A percentile compares a stretch with the other conserved stretches of the same genome.
phyloP scores from a whole-genome alignment of 2,888 invertebrate species.

The Doris montereyensis region DNA sequence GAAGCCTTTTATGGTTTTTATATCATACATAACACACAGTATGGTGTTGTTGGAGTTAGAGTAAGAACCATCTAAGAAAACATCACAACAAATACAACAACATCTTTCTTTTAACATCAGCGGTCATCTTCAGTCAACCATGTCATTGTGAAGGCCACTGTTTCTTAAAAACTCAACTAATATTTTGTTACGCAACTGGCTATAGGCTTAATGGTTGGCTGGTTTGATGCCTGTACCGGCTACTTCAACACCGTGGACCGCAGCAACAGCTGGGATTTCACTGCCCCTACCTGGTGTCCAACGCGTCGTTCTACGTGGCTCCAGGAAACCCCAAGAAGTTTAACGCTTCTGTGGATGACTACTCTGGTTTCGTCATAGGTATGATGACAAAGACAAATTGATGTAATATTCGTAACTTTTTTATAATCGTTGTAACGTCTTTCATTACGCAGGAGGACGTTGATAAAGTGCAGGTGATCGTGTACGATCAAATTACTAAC shows the following conservation, averaged over 20 bases:
- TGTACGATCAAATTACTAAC: too few relatives aligned
- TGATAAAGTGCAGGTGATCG: not conserved
- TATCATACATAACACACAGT: too few relatives aligned
- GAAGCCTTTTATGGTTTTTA: too few relatives aligned
- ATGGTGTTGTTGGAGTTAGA: too few relatives aligned
- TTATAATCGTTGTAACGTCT: not conserved
- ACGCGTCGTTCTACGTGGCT: conserved; percentile 47
- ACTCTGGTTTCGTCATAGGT: conserved; percentile 27
- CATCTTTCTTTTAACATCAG: too few relatives aligned
- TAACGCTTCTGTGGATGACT: conserved; percentile 38
- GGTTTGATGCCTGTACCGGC: conserved; percentile 51
- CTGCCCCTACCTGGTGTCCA: conserved; percentile 43
- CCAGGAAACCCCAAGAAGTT: conserved; percentile 47
- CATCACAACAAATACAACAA: too few relatives aligned
- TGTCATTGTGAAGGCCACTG: too few relatives aligned
- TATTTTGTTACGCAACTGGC: too few relatives aligned
- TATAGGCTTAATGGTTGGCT: conserved; percentile 49
- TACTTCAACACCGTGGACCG: conserved; percentile 46
- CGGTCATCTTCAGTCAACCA: too few relatives aligned
- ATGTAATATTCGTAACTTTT: not conserved
- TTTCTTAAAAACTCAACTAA: too few relatives aligned
- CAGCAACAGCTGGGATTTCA: conserved; percentile 45
- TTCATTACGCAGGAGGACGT: not conserved
- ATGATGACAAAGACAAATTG: too few relatives aligned
- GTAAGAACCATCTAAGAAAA: too few relatives aligned